Evolutionary conservation across 2,113 vertebrate genomes (phyloP).

Genomic region (Speoplatyrhinus poulsoni): DNA sequence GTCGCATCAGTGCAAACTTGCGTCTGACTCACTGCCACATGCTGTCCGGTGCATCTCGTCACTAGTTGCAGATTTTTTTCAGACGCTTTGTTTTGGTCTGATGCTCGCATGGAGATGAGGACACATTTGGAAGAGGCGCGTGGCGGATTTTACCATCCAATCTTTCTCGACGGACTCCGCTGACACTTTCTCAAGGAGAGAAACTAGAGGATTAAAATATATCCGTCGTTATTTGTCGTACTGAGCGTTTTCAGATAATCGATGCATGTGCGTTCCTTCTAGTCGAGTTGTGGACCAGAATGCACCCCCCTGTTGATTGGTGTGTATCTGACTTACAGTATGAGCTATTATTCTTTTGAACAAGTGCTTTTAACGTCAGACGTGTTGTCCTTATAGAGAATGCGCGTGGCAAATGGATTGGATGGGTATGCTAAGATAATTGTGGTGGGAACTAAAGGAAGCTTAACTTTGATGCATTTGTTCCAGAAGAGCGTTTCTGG

Average conservation of each 20-base stretch:
- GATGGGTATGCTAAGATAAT: conserved; percentile 1
- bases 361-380: conserved; percentile 1
- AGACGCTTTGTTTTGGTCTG: conserved; percentile 22
- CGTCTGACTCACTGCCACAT: conserved; percentile 54
- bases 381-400: not conserved
- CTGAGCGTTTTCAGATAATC: not conserved
- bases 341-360: conserved; percentile 3
- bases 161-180: not conserved
- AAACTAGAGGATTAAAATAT: conserved; percentile 3
- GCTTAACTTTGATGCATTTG: too few species aligned
- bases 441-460: not conserved
- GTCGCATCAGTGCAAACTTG: conserved; percentile 33
- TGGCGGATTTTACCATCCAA: conserved; percentile 6
- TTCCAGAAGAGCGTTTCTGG: too few species aligned
- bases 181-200: not conserved
- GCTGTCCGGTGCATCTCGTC: conserved; percentile 18
- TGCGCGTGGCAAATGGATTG: not conserved
- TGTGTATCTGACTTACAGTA: too few species aligned
- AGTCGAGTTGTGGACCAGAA: too few species aligned
- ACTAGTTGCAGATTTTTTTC: not conserved
- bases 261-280: not conserved
- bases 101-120: conserved; percentile 19
- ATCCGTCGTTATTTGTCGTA: not conserved
- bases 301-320: too few species aligned
- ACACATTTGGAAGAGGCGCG: not conserved